phyloP scores from a whole-genome alignment of 2,888 invertebrate genomes.

The Cryptus viduatorius region DNA sequence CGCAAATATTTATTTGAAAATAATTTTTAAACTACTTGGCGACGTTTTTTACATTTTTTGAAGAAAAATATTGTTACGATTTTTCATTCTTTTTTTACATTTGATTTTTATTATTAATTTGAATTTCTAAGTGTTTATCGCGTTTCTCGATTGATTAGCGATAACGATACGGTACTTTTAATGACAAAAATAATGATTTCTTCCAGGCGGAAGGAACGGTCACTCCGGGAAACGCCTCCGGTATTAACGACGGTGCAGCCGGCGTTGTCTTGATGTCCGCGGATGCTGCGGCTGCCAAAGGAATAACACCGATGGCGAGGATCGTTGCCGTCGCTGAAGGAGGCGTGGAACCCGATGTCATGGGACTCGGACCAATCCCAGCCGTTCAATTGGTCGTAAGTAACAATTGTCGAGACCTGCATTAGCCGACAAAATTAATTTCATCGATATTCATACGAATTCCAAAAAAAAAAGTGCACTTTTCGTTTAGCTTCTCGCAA shows the following conservation, averaged over 20 bases:
- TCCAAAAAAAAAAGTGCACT: too few relatives aligned
- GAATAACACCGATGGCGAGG: slow-evolving; percentile 89
- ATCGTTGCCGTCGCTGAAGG: slow-evolving; percentile 92
- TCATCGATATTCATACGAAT: background rate
- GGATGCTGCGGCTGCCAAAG: slow-evolving; percentile 86
- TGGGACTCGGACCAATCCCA: slow-evolving; percentile 92
- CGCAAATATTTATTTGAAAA: too few relatives aligned
- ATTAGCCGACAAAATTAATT: background rate
- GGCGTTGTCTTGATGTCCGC: slow-evolving; percentile 91
- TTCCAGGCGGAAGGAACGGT: slow-evolving; percentile 89
- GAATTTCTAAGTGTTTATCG: too few relatives aligned
- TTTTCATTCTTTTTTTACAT: too few relatives aligned
- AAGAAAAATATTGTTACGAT: too few relatives aligned
- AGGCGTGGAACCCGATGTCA: slow-evolving; percentile 92
- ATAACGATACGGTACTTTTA: too few relatives aligned
- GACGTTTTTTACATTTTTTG: too few relatives aligned
- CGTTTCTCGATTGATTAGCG: too few relatives aligned
- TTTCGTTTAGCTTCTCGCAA: too few relatives aligned
- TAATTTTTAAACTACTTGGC: too few relatives aligned
- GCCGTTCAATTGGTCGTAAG: slow-evolving; percentile 90
- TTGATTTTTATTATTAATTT: too few relatives aligned
- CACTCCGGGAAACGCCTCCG: slow-evolving; percentile 93
- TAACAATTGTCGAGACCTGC: slow-evolving; percentile 60
- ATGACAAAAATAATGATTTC: too few relatives aligned
- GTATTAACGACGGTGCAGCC: slow-evolving; percentile 96